A percentile compares a stretch with the other conserved stretches of the same genome.
Evolutionary conservation across 2,888 invertebrate species (phyloP).

Genomic region (Acanthoscelides obtectus): DNA sequence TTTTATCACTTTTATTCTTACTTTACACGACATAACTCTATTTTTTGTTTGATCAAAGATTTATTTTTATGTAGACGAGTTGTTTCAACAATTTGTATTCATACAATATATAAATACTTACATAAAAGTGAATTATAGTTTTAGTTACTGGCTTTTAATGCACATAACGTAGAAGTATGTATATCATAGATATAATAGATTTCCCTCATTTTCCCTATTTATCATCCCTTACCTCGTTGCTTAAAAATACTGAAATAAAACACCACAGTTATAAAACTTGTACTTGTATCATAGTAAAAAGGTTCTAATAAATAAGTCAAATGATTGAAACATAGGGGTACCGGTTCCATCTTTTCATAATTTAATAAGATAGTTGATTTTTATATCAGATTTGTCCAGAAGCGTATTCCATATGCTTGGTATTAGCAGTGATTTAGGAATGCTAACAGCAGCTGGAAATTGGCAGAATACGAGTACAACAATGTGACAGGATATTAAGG

Average conservation of each 20-base stretch:
- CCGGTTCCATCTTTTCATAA: background rate
- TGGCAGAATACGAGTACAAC: no score
- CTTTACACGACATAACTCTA: no score
- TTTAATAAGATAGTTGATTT: background rate
- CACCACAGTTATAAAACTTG: background rate
- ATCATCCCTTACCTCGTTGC: conserved; percentile 22
- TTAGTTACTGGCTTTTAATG: background rate
- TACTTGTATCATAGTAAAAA: background rate
- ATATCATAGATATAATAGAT: background rate
- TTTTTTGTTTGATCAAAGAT: no score
- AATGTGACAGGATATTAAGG: no score
- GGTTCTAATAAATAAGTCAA: background rate
- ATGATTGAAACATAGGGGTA: background rate
- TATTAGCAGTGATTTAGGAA: background rate
- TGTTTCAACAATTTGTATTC: no score
- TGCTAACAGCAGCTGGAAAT: no score
- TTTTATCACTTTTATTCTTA: no score
- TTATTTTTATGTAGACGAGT: no score
- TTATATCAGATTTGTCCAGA: background rate
- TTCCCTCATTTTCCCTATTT: conserved; percentile 4
- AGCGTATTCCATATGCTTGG: background rate
- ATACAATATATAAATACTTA: no score
- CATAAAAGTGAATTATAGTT: background rate
- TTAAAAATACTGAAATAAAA: conserved; percentile 16
- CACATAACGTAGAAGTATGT: background rate